Evolutionary conservation across 1,140 invertebrate genomes (phyloP).

Genomic region (Riptortus pedestris): DNA sequence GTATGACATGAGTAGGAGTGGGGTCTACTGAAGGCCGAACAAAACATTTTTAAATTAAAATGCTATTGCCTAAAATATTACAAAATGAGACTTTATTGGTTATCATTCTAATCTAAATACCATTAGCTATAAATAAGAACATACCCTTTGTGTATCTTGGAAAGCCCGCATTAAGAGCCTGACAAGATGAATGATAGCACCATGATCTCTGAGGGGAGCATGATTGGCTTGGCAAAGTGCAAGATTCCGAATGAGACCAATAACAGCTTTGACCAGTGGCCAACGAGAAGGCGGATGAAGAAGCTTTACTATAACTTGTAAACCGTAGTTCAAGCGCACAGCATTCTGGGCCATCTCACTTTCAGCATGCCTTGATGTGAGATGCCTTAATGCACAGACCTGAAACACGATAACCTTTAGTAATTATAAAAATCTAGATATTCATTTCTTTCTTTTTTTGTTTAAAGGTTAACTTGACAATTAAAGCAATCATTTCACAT

Average conservation of each 20-base stretch:
- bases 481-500: not conserved
- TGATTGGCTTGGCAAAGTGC: slow-evolving; percentile 93
- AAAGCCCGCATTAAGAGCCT: slow-evolving; percentile 84
- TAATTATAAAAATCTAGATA: no score
- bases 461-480: no score
- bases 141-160: slow-evolving; percentile 71
- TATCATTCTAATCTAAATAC: no score
- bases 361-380: slow-evolving; percentile 90
- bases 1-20: no score
- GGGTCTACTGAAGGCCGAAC: no score
- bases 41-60: no score
- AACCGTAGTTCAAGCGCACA: slow-evolving; percentile 83
- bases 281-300: slow-evolving; percentile 86
- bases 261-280: slow-evolving; percentile 89
- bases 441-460: no score
- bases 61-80: no score
- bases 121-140: no score
- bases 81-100: no score
- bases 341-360: slow-evolving; percentile 95
- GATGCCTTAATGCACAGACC: slow-evolving; percentile 87
- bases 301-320: slow-evolving; percentile 90
- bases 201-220: slow-evolving; percentile 83
- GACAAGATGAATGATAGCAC: slow-evolving; percentile 86
- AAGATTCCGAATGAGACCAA: slow-evolving; percentile 92
- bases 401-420: no score